phyloP scores from a whole-genome alignment of 2,888 invertebrate genomes.

The Anodontia alba region DNA sequence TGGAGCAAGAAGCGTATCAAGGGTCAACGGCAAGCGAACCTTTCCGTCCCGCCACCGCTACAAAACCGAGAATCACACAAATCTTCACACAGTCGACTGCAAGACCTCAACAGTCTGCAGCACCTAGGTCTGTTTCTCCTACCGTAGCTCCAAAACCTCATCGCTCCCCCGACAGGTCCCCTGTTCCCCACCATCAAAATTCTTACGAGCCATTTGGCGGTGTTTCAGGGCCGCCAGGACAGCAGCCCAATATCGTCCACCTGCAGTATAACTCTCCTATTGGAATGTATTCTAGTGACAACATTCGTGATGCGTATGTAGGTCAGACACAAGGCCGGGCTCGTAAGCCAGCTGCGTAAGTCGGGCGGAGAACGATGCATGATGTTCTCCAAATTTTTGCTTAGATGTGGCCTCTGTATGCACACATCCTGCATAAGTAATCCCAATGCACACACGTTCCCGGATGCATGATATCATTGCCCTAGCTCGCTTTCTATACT shows the following conservation, averaged over 20 bases:
- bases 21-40: conserved; percentile 47
- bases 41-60: conserved; percentile 47
- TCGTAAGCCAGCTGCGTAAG: conserved; percentile 48
- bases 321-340: conserved; percentile 77
- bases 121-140: conserved; percentile 59
- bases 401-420: conserved; percentile 9
- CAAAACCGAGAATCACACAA: conserved; percentile 53
- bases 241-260: conserved; percentile 78
- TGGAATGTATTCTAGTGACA: conserved; percentile 82
- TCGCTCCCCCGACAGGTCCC: conserved; percentile 41
- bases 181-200: conserved; percentile 48
- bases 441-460: too few species aligned
- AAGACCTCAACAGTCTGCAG: conserved; percentile 22
- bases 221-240: conserved; percentile 44
- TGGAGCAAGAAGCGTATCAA: conserved; percentile 58
- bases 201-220: conserved; percentile 58
- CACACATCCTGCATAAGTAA: neutral
- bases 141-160: conserved; percentile 60
- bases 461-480: too few species aligned
- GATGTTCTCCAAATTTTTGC: conserved; percentile 7
- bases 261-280: conserved; percentile 84
- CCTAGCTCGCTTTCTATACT: too few species aligned
- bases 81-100: conserved; percentile 49
- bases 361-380: conserved; percentile 24
- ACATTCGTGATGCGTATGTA: conserved; percentile 79